Evolutionary conservation across 2,797 vertebrate genomes (phyloP).

Genomic region (Poeciliopsis turneri): DNA sequence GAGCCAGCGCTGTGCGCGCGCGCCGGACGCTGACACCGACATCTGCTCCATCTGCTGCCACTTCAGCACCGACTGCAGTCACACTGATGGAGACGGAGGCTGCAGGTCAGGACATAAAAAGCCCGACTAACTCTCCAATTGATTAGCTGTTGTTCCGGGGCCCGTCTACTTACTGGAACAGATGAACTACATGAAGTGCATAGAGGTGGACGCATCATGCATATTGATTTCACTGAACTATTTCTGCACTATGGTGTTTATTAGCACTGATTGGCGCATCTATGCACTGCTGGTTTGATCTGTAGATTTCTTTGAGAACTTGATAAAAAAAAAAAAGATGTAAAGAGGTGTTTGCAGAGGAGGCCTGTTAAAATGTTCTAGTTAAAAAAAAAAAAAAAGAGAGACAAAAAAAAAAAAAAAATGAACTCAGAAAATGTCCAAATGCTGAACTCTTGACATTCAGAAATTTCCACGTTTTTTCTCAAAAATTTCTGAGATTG

Average conservation of each 20-base stretch:
- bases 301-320: not conserved
- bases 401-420: not conserved
- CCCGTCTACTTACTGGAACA: not conserved
- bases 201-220: not conserved
- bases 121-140: not conserved
- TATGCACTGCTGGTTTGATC: not conserved
- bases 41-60: constrained; percentile 74
- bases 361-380: not conserved
- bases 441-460: too few relatives aligned
- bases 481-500: too few relatives aligned
- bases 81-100: constrained; percentile 27
- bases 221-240: not conserved
- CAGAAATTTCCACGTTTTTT: too few relatives aligned
- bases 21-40: constrained; percentile 64
- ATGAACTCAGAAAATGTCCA: too few relatives aligned
- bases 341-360: not conserved
- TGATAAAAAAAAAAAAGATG: not conserved
- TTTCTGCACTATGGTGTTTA: too few relatives aligned
- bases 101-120: constrained; percentile 16
- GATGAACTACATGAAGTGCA: not conserved
- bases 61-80: constrained; percentile 23
- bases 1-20: constrained; percentile 60
- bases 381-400: not conserved
- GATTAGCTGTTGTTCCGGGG: constrained; percentile 7
- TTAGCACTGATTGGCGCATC: not conserved